Evolutionary conservation across 2,888 invertebrate genomes (phyloP).

Genomic region (Diloba caeruleocephala): DNA sequence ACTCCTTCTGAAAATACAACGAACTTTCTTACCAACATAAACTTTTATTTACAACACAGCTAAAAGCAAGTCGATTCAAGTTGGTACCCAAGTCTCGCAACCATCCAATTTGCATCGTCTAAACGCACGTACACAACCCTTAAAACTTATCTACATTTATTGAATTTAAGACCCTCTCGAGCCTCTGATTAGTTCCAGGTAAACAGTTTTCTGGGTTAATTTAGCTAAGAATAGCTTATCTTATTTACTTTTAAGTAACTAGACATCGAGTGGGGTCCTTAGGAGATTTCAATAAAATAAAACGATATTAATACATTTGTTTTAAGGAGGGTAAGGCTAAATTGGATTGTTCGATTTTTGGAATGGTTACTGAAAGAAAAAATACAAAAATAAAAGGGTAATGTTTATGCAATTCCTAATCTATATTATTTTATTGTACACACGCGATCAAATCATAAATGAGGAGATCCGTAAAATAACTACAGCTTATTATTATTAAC

Average conservation of each 20-base stretch:
- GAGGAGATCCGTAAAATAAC: no score
- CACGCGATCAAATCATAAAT: no score
- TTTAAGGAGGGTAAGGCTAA: constrained; percentile 19
- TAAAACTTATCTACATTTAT: constrained; percentile 54
- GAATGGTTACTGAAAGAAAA: constrained; percentile 9
- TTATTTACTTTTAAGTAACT: constrained; percentile 49
- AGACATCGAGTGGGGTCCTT: constrained; percentile 14
- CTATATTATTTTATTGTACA: no score
- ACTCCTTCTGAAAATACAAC: background rate
- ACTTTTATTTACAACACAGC: constrained; percentile 21
- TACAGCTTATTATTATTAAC: no score
- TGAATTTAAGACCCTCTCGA: constrained; percentile 42
- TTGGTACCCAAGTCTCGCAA: constrained; percentile 22
- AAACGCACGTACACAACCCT: constrained; percentile 51
- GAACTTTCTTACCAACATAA: background rate
- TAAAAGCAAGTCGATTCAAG: constrained; percentile 25
- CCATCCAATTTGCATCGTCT: constrained; percentile 47
- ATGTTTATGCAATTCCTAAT: no score
- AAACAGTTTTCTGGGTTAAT: constrained; percentile 56
- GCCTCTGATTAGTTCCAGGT: constrained; percentile 56
- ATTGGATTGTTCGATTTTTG: constrained; percentile 22
- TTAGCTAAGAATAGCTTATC: constrained; percentile 45
- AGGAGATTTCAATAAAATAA: constrained; percentile 20
- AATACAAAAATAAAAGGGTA: background rate
- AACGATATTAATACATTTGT: constrained; percentile 34